These are phyloP conservation scores for Bombus waltoni DNA, from an alignment of 1,140 invertebrate species.

Conservation along the genomic window DNA sequence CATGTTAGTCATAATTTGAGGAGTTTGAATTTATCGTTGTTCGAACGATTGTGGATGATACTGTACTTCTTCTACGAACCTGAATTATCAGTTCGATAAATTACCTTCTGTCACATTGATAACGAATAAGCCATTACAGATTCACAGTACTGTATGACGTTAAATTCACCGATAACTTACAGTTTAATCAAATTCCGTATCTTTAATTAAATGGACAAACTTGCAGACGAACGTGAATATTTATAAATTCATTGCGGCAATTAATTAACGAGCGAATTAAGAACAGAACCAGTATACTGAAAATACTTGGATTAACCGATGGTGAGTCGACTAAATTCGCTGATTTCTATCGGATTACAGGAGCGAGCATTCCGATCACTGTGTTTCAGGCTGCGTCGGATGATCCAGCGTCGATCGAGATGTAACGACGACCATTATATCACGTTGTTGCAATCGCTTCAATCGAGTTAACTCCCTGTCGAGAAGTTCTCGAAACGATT, in stretches of 20 bases:
- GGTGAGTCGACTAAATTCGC: not conserved
- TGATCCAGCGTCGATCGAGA: conserved; percentile 8
- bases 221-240: not conserved
- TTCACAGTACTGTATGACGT: not conserved
- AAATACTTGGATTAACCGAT: not conserved
- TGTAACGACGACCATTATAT: conserved; percentile 21
- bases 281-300: not conserved
- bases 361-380: not conserved
- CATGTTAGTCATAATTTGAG: no score
- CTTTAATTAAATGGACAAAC: not conserved
- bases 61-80: not conserved
- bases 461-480: not conserved
- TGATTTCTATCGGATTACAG: not conserved
- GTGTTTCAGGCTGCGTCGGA: not conserved
- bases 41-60: not conserved
- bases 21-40: not conserved
- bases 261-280: not conserved
- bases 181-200: not conserved
- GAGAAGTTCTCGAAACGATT: conserved; percentile 13
- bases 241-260: not conserved
- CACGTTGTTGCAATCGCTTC: conserved; percentile 13
- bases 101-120: not conserved
- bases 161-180: not conserved
- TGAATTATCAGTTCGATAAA: not conserved
- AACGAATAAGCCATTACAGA: not conserved